Base-by-base conservation (phyloP, 1,140 invertebrate species). In the Solen grandis region DNA sequence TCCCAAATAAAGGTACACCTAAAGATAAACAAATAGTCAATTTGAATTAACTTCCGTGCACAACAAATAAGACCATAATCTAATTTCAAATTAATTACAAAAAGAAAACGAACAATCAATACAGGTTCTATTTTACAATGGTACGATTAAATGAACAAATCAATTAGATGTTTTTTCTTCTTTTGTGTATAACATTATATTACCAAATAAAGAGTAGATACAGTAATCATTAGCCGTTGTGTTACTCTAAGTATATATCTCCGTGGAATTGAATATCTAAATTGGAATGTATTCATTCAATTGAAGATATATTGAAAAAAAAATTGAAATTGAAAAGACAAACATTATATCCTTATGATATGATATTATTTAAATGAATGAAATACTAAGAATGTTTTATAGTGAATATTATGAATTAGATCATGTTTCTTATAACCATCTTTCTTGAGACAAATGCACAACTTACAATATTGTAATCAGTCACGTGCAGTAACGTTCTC, bases 401-500 rank as follows among this genome's bases (percentile, higher is more conserved):
- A n/a, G 35, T 46, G 35, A 19, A 29, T 52, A 52, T 60, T 16
- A 52, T n/a, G n/a, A n/a, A n/a, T n/a, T n/a, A n/a, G n/a, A n/a
- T n/a, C 2, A 52, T 1, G 50, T 54, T 54, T 8, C 25, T 54
- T 54, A 25, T 4, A 54, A n/a, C 25, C n/a, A n/a, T n/a, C n/a
- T n/a, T n/a, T n/a, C n/a, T n/a, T n/a, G n/a, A n/a, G n/a, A 22
- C 52, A 19, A 19, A 62, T 13, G 63, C 1, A 3, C 16, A 35
- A 80, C 84, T 82, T 70, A 87, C 84, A 25, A 84, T 68, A 41
- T 62, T 70, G 31, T 80, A 74, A 41, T 84, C 78, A 4, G 50
- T 84, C 5, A 83, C 33, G 52, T 84, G 75, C 2, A 82, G 35
- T 46, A 81, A 55, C 4, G 33, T 55, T 19, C 76, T 46, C 31